Percentiles rank a stretch among this genome's conserved stretches.
phyloP scores from a whole-genome alignment of 30 jellyfish, hydroid and myxozoan species.

The Aurelia coerulea region DNA sequence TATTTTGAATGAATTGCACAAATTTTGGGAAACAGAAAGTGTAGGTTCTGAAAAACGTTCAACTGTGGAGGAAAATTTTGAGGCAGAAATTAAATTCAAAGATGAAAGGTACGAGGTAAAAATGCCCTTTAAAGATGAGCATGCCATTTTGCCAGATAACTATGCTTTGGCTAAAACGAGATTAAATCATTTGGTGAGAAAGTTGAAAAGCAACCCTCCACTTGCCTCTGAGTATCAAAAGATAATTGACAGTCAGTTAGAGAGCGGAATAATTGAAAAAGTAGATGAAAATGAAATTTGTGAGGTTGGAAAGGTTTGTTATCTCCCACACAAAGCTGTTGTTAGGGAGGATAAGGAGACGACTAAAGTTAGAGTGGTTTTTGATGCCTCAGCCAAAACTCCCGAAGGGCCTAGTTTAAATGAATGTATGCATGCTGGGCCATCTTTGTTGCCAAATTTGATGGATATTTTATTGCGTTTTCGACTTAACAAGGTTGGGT shows the following conservation, averaged over 20 bases:
- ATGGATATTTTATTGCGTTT: too few species aligned
- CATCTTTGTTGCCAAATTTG: too few species aligned
- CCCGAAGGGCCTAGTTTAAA: too few species aligned
- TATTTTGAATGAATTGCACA: background rate
- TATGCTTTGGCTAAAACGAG: constrained; percentile 12
- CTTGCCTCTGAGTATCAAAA: constrained; percentile 28
- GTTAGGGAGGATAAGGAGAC: background rate
- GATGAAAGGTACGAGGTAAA: constrained; percentile 55
- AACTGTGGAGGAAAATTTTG: background rate
- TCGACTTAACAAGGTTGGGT: too few species aligned
- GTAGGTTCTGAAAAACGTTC: constrained; percentile 14
- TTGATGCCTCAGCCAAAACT: too few species aligned
- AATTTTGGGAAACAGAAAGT: constrained; percentile 34
- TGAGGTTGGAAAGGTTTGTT: constrained; percentile 53
- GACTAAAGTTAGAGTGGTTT: too few species aligned
- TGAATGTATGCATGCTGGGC: too few species aligned
- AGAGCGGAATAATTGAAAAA: constrained; percentile 56
- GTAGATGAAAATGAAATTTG: constrained; percentile 20
- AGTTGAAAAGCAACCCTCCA: constrained; percentile 27
- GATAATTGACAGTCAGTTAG: constrained; percentile 59
- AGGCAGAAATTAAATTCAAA: constrained; percentile 17
- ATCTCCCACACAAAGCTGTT: constrained; percentile 77
- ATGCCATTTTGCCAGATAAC: constrained; percentile 49
- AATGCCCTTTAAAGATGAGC: constrained; percentile 47
- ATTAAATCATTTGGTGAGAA: constrained; percentile 6